phyloP scores from a whole-genome alignment of 2,113 vertebrate species.

The Emydocephalus ijimae region DNA sequence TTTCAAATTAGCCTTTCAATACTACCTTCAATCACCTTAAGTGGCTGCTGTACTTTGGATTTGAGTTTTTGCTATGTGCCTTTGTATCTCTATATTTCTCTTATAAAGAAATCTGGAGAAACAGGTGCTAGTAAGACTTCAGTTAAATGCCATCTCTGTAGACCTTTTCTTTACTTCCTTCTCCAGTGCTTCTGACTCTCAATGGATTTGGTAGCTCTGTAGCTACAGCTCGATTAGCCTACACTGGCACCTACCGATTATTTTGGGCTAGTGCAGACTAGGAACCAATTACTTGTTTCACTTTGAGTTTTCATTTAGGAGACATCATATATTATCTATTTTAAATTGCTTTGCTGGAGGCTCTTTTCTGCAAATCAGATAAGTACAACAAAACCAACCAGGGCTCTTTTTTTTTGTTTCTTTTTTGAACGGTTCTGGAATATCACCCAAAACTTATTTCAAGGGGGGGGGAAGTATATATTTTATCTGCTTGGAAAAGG shows the following conservation, averaged over 20 bases:
- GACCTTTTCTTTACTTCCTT: not conserved
- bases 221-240: conserved; percentile 56
- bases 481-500: not conserved
- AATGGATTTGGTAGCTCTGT: not conserved
- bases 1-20: not conserved
- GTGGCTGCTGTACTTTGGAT: not conserved
- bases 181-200: not conserved
- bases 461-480: not conserved
- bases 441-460: not conserved
- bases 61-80: not conserved
- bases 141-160: not conserved
- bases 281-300: conserved; percentile 8
- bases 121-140: not conserved
- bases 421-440: not conserved
- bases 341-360: conserved; percentile 7
- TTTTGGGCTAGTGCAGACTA: conserved; percentile 26
- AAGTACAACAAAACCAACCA: not conserved
- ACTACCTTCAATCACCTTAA: not conserved
- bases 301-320: conserved; percentile 13
- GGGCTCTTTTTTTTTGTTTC: not conserved
- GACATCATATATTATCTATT: not conserved
- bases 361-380: not conserved
- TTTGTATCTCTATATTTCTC: not conserved
- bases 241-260: conserved; percentile 67
- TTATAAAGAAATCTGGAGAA: conserved; percentile 5